These are phyloP conservation scores for Falco peregrinus DNA, from an alignment of 2,797 vertebrate genomes.

Conservation along the genomic window DNA sequence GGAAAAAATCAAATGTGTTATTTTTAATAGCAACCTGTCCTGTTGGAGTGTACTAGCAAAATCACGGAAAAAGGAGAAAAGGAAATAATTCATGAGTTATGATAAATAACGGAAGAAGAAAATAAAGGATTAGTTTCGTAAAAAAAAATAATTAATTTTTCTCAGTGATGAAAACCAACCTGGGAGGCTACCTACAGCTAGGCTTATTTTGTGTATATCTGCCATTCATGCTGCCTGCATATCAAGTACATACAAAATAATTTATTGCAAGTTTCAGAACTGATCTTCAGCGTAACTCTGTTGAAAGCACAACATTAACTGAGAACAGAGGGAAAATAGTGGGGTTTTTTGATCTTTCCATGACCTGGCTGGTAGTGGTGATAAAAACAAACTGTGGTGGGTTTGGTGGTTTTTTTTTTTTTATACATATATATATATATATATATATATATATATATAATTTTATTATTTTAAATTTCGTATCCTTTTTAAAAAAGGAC, in stretches of 20 bases:
- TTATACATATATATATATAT: too few species aligned
- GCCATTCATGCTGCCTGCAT: background rate
- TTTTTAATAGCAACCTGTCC: background rate
- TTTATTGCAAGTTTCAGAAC: background rate
- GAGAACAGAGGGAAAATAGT: background rate
- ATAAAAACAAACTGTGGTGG: background rate
- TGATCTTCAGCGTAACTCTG: background rate
- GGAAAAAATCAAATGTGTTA: accelerated
- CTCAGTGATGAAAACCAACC: background rate
- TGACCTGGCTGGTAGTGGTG: background rate
- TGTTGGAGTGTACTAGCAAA: background rate
- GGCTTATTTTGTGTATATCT: background rate
- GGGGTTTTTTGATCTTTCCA: background rate
- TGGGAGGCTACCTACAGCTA: background rate
- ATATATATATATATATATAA: too few species aligned
- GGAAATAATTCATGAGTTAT: background rate
- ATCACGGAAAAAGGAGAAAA: background rate
- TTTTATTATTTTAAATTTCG: background rate
- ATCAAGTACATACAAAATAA: background rate
- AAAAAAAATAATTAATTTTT: background rate
- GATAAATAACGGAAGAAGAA: background rate
- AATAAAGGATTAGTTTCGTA: background rate
- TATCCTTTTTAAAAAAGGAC: background rate
- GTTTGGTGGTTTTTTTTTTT: too few species aligned
- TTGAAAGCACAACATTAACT: background rate